Conservation (phyloP, 1,140 invertebrate species). For the Conus betulinus region DNA sequence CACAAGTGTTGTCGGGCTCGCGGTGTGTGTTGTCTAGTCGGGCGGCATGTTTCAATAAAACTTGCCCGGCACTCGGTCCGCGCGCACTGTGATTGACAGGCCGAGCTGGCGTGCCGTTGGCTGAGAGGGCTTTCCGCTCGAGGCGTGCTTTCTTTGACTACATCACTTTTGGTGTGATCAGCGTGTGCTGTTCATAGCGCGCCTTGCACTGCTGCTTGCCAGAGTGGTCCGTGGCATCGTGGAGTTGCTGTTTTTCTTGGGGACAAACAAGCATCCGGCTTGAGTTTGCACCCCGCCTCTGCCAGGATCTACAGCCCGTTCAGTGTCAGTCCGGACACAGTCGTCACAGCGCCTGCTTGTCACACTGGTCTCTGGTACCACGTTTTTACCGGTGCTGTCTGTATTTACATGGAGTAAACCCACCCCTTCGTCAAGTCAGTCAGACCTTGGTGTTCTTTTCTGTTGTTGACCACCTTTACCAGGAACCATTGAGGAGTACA, state of each 20-base stretch:
- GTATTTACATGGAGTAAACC: neutral
- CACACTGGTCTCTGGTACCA: neutral
- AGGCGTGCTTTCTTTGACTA: slow-evolving; percentile 26
- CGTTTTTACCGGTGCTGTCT: too few species aligned
- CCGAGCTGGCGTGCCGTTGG: slow-evolving; percentile 40
- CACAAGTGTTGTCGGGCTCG: slow-evolving; percentile 64
- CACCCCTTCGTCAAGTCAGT: neutral
- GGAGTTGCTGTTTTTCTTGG: neutral
- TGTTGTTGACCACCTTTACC: neutral
- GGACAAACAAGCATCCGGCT: neutral
- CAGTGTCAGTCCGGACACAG: neutral
- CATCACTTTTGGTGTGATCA: slow-evolving; percentile 24
- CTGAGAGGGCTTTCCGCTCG: slow-evolving; percentile 25
- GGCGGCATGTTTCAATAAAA: slow-evolving; percentile 68
- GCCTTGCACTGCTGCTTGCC: neutral
- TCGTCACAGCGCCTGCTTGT: neutral
- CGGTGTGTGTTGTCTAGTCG: slow-evolving; percentile 62
- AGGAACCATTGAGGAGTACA: neutral
- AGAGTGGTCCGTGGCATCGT: neutral
- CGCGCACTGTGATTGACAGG: slow-evolving; percentile 63
- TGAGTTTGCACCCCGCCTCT: neutral
- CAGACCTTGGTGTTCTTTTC: neutral
- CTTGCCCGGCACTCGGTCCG: slow-evolving; percentile 53
- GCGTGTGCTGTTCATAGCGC: neutral
- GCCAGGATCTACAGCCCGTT: neutral